phyloP scores from a whole-genome alignment of 2,797 vertebrate species.

The Podarcis lilfordi region DNA sequence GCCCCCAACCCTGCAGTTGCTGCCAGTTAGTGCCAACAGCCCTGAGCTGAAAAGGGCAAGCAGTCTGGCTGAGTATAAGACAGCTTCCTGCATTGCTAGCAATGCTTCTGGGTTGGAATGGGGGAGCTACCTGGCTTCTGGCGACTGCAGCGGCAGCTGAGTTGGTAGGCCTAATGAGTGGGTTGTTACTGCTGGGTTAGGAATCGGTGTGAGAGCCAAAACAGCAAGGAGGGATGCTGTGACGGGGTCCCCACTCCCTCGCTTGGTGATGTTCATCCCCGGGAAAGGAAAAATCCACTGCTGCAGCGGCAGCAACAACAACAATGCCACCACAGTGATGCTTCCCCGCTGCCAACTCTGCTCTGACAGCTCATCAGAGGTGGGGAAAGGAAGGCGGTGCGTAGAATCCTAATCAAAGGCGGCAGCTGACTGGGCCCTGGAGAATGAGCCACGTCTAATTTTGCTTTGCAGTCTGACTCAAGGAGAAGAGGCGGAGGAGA shows the following conservation, averaged over 20 bases:
- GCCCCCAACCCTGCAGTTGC: too few relatives aligned
- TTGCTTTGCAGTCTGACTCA: constrained; percentile 6
- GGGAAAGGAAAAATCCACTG: neutral
- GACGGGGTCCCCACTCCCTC: neutral
- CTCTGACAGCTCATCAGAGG: neutral
- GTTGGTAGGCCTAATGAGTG: neutral
- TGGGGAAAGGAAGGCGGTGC: neutral
- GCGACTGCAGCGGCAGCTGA: neutral
- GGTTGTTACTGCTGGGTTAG: neutral
- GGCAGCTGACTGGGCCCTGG: neutral
- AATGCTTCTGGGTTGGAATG: neutral
- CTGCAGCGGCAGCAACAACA: too few relatives aligned
- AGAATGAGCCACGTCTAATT: neutral
- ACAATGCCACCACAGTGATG: neutral
- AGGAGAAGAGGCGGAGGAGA: neutral
- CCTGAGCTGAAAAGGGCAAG: too few relatives aligned
- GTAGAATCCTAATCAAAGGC: neutral
- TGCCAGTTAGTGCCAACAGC: too few relatives aligned
- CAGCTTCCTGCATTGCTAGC: too few relatives aligned
- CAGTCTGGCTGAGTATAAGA: too few relatives aligned
- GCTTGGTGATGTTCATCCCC: neutral
- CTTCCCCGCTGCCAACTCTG: neutral
- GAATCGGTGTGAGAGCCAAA: neutral
- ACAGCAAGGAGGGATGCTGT: neutral
- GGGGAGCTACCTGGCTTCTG: neutral